Percentiles rank a stretch among this genome's conserved stretches.
phyloP scores from a whole-genome alignment of 2,113 vertebrate species.

The Anoplopoma fimbria region DNA sequence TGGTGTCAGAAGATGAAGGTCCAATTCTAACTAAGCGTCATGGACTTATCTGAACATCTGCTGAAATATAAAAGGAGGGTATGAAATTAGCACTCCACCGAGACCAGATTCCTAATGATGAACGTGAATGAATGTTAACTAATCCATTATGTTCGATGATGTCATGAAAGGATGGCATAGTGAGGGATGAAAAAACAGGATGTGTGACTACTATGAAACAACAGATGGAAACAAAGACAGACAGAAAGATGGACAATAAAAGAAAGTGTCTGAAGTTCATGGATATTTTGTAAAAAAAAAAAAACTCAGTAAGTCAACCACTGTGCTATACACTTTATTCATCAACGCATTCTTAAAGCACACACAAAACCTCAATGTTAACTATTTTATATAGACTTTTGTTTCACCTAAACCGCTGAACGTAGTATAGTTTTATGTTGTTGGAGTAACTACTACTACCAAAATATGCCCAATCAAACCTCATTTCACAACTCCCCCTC shows the following conservation, averaged over 20 bases:
- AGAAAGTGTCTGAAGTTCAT: neutral
- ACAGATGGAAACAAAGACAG: too few species aligned
- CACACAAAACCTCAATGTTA: slow-evolving; percentile 33
- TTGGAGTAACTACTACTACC: slow-evolving; percentile 24
- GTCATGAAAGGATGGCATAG: neutral
- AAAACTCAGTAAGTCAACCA: neutral
- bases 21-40: neutral
- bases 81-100: neutral
- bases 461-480: slow-evolving; percentile 37
- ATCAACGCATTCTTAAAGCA: neutral
- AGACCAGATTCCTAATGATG: neutral
- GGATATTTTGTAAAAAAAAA: slow-evolving; percentile 19
- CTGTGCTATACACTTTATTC: neutral
- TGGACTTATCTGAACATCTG: neutral
- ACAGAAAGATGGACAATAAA: slow-evolving; percentile 25
- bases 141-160: neutral
- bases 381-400: neutral
- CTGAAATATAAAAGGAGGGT: slow-evolving; percentile 14
- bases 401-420: neutral
- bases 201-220: too few species aligned
- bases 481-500: slow-evolving; percentile 65
- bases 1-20: neutral
- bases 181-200: too few species aligned
- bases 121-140: neutral
- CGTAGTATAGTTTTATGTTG: slow-evolving; percentile 3